Evolutionary conservation across 92 coral and sea anemone genomes (phyloP), one percentile per base, ranked within the genome.

Genomic region (Epizoanthus ramosus): DNA sequence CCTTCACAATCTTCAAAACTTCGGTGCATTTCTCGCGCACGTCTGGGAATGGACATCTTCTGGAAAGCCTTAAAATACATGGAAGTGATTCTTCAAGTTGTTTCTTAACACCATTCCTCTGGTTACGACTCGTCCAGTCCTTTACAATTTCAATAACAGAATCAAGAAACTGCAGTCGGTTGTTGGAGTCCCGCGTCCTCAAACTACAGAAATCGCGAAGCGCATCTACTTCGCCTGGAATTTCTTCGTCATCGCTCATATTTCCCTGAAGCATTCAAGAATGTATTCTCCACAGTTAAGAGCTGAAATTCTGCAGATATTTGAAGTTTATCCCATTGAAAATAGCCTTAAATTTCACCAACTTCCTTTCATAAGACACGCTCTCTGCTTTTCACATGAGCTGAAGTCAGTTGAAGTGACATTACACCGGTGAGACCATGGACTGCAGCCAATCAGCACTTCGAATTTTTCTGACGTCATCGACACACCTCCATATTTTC

Each of bases 201-300:
- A 93, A 68, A 71, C 86, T 87, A 84, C 95, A 92, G 73, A 93
- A 86, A 84, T 91, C 93, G 70, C 93, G 85, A 43, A 91, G 81
- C 65, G 95, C 82, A 53, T 93, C 93, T 66, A 92, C 90, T 85
- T 93, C 97, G 67, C 79, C 89, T 61, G 84, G 86, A 45, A 93
- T 79, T 75, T 93, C 97, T 71, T 93, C 97, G 80, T 93, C 97
- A 87, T 93, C 97, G 91, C 90, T 91, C 97, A 93, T 93, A 77
- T 60, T 93, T 72, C 83, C 70, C 59, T 60, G 57, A 77, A 77
- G 70, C 57, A 77, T 77, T 77, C 71, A 77, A 60, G 22, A 77
- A 63, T 77, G 59, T 77, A 60, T 77, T 39, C 45, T 61, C 23
- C 47, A 61, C 82, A 77, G 63, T 22, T 37, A 66, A 57, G 63